Conservation (phyloP, 2,113 vertebrate genomes). For the Eleginops maclovinus region DNA sequence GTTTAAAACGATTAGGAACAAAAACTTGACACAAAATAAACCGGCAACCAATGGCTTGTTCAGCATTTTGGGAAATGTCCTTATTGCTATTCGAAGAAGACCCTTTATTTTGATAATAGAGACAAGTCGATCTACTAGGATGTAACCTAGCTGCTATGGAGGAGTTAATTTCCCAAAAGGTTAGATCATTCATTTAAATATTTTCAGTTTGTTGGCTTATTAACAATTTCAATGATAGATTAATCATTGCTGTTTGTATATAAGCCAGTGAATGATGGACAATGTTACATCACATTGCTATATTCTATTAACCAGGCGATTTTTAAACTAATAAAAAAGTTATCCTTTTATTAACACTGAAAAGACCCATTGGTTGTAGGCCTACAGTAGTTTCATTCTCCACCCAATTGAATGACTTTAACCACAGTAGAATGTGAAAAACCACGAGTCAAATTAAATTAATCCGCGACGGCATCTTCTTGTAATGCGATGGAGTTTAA, state of each 20-base stretch:
- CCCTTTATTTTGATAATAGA: too few species aligned
- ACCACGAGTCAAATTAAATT: slow-evolving; percentile 42
- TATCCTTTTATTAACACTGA: too few species aligned
- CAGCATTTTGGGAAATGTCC: not conserved
- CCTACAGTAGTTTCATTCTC: slow-evolving; percentile 2
- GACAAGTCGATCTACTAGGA: not conserved
- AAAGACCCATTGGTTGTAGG: too few species aligned
- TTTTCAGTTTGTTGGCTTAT: not conserved
- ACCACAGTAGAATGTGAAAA: not conserved
- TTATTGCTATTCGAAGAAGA: not conserved
- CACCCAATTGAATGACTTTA: slow-evolving; percentile 8
- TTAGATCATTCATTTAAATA: not conserved
- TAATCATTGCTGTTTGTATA: not conserved
- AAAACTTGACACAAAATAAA: not conserved
- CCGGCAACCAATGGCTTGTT: not conserved
- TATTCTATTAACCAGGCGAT: too few species aligned
- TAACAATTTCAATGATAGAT: not conserved
- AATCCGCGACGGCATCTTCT: slow-evolving; percentile 36
- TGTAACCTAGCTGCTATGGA: not conserved
- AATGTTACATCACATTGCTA: too few species aligned
- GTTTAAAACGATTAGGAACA: not conserved
- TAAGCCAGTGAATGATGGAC: too few species aligned
- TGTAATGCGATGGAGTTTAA: slow-evolving; percentile 48
- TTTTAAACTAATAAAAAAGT: too few species aligned
- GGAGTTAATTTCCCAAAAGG: slow-evolving; percentile 5